Percentiles rank a stretch among this genome's conserved stretches.
Conservation (phyloP, 2,797 vertebrate species). For the Diplodus sargus region DNA sequence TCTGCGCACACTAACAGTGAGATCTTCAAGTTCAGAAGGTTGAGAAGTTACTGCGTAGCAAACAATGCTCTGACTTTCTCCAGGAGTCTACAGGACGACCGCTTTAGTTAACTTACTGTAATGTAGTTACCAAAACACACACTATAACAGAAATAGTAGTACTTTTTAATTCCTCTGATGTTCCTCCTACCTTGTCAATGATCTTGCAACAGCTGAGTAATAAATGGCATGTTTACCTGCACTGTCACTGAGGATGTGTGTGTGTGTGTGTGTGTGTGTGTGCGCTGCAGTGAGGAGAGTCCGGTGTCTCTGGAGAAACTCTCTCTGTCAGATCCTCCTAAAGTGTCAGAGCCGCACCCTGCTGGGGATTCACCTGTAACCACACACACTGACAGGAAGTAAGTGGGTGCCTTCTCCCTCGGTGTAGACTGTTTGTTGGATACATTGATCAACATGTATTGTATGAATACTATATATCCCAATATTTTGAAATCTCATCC, state of each 20-base stretch:
- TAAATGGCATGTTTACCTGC: not conserved
- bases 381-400: slow-evolving; percentile 79
- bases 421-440: too few relatives aligned
- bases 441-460: too few relatives aligned
- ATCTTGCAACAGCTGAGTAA: not conserved
- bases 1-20: not conserved
- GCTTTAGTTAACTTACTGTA: not conserved
- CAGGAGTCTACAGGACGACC: not conserved
- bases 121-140: not conserved
- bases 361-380: slow-evolving; percentile 47
- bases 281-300: slow-evolving; percentile 75
- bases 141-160: not conserved
- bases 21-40: not conserved
- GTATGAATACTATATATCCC: too few relatives aligned
- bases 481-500: too few relatives aligned
- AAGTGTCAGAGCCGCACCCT: slow-evolving; percentile 60
- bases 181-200: too few relatives aligned
- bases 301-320: slow-evolving; percentile 83
- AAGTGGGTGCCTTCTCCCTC: slow-evolving; percentile 5
- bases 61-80: not conserved
- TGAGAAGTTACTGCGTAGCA: not conserved
- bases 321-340: slow-evolving; percentile 76
- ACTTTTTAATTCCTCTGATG: not conserved
- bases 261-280: slow-evolving; percentile 16
- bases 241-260: not conserved